Percentiles rank a stretch among this genome's conserved stretches.
Conservation (phyloP, 2,113 vertebrate species). For the Psittacula cyanocephala region DNA sequence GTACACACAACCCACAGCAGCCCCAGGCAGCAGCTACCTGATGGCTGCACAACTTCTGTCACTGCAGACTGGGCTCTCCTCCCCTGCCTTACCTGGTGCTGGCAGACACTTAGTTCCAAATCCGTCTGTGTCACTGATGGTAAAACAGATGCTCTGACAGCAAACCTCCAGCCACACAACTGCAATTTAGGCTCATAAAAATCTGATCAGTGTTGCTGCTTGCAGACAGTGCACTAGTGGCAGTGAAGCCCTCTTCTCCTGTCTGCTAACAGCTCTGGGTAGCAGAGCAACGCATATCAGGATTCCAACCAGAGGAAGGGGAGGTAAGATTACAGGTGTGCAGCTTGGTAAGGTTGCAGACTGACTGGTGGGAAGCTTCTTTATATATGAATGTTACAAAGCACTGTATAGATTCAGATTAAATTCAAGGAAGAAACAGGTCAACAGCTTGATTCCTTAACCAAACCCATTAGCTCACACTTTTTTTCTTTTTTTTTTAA, state of each 20-base stretch:
- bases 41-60: background rate
- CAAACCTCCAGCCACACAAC: background rate
- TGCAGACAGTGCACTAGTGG: background rate
- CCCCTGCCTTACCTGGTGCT: background rate
- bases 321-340: background rate
- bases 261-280: background rate
- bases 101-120: background rate
- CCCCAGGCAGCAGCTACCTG: background rate
- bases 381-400: background rate
- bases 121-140: accelerated
- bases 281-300: background rate
- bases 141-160: background rate
- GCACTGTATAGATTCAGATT: background rate
- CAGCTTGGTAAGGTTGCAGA: background rate
- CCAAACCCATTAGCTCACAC: background rate
- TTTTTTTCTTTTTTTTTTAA: background rate
- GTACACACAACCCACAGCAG: background rate
- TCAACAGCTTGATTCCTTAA: background rate
- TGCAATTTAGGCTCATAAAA: background rate
- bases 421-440: background rate
- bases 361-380: background rate
- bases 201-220: background rate
- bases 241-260: background rate
- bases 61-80: background rate
- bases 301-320: background rate